Evolutionary conservation across 2,888 invertebrate genomes (phyloP), one percentile per base, ranked within the genome.

Genomic region (Hypsopygia costalis): DNA sequence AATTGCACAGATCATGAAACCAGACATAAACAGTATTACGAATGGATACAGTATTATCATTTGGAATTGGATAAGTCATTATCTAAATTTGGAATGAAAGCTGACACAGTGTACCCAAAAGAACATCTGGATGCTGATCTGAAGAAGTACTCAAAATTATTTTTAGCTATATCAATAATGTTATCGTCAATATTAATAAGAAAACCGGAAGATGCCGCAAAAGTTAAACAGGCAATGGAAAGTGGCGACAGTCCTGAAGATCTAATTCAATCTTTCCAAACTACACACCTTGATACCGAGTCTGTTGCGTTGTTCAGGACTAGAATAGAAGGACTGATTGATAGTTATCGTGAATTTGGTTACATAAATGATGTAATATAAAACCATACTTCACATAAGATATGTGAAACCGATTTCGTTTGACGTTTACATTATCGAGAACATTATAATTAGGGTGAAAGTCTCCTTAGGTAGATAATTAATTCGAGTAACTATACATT

Each of bases 1-100:
- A 65, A 57, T 42, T 65, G 72, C 34, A 66, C 68, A 0, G 54
- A 69, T 29, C 51, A 73, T 9, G 51, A 52, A 9, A 55, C 55
- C 0, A 60, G 72, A 12, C 10, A 33, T 0, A 40, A 58, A n/a
- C 36, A 63, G 20, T 73, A 49, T 21, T 36, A 58, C 1, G 60
- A 62, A 5, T 57, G 49, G 36, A 36, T 61, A 1, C 49, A 54
- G 12, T 37, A 48, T 25, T 61, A 61, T 11, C 49, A 61, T 30
- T 37, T 43, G 0, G 51, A 69, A 52, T 45, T 70, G 37, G 60
- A 63, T 11, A 49, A 51, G 11, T 49, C 47, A 7, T 47, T 71
- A 2, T 32, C 43, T 0, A 43, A 60, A 11, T 59, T 53, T 21
- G 58, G 55, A 1, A 47, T 70, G 0, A 62, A 66, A 46, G 58